These are phyloP conservation scores for Drosophila acutilabella DNA, from an alignment of 2,888 invertebrate species.

Conservation along the genomic window DNA sequence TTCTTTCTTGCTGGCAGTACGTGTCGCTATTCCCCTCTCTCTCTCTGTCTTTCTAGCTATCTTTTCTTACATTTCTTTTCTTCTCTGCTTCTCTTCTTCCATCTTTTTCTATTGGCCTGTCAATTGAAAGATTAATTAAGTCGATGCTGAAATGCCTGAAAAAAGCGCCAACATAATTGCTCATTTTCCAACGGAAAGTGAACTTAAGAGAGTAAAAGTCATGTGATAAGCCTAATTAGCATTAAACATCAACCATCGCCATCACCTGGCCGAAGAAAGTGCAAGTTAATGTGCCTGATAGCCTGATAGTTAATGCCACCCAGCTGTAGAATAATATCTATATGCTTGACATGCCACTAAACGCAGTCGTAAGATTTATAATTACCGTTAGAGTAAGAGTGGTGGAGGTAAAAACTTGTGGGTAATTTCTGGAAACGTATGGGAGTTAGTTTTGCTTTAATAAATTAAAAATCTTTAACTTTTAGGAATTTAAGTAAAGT, in stretches of 20 bases:
- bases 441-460: background rate
- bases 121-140: slow-evolving; percentile 69
- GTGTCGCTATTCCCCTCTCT: slow-evolving; percentile 20
- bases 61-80: background rate
- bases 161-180: slow-evolving; percentile 66
- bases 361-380: background rate
- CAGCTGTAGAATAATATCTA: slow-evolving; percentile 12
- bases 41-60: slow-evolving; percentile 14
- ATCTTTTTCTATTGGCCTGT: slow-evolving; percentile 45
- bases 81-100: background rate
- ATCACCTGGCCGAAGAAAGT: slow-evolving; percentile 54
- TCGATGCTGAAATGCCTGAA: slow-evolving; percentile 43
- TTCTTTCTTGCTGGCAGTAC: slow-evolving; percentile 9
- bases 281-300: slow-evolving; percentile 43
- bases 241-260: slow-evolving; percentile 1
- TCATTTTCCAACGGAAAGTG: slow-evolving; percentile 70
- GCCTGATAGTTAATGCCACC: slow-evolving; percentile 11
- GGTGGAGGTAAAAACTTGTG: no score
- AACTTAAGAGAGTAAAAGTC: slow-evolving; percentile 66
- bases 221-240: slow-evolving; percentile 54
- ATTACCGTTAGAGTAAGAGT: background rate
- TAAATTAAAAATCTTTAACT: no score
- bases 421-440: background rate
- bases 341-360: slow-evolving; percentile 26
- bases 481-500: no score